These are phyloP conservation scores for Montipora foliosa DNA, from an alignment of 64 coral and sea anemone species.

Conservation along the genomic window DNA sequence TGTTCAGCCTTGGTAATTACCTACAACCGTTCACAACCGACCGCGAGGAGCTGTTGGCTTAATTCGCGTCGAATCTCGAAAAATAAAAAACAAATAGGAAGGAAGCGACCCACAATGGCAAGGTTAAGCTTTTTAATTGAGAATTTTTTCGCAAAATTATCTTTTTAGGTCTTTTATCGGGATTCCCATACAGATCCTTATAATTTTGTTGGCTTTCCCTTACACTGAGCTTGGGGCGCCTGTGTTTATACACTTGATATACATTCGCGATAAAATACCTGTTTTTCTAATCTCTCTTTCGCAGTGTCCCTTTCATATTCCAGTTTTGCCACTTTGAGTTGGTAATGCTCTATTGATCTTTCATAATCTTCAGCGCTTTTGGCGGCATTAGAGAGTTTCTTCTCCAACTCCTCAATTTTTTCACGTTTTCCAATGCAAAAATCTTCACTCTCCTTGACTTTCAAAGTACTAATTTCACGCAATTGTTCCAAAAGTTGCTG, in stretches of 20 bases:
- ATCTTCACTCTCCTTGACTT: constrained; percentile 34
- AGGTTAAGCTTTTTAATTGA: no score
- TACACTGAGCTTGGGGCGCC: no score
- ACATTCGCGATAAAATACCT: neutral
- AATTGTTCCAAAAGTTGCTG: neutral
- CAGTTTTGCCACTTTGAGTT: constrained; percentile 1
- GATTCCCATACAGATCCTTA: no score
- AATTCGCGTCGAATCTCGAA: no score
- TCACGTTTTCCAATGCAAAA: neutral
- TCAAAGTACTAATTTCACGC: constrained; percentile 27
- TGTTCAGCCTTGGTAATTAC: no score
- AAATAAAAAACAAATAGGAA: no score
- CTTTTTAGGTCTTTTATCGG: no score
- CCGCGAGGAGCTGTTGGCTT: no score
- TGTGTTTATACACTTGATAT: neutral
- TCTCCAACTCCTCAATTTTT: constrained; percentile 23
- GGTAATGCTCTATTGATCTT: neutral
- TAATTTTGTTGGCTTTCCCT: no score
- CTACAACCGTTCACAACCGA: no score
- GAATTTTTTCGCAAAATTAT: no score
- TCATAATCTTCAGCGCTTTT: neutral
- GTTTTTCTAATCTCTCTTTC: constrained; percentile 17
- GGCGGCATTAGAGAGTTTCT: neutral
- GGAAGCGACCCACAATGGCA: no score
- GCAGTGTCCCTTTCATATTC: constrained; percentile 16